Conservation (phyloP, 2,113 vertebrate genomes). For the rat (Rattus norvegicus) region DNA sequence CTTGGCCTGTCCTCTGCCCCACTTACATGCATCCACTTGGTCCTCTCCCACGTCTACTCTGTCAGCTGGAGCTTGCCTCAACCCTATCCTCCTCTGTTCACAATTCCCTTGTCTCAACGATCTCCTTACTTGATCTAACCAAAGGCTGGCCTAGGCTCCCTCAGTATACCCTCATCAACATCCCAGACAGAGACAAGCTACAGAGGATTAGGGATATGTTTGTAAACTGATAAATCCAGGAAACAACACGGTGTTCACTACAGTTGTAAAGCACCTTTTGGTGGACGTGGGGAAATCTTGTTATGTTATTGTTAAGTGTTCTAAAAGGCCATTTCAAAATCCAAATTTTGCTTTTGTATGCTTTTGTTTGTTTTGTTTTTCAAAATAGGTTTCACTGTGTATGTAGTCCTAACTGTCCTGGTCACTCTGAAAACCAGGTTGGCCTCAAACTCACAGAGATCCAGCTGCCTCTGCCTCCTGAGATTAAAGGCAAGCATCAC, state of each 20-base stretch:
- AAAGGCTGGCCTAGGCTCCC: background rate
- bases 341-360: background rate
- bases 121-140: background rate
- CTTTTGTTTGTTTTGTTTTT: background rate
- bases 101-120: background rate
- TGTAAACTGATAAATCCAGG: background rate
- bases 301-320: background rate
- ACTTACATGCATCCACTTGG: background rate
- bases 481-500: no score
- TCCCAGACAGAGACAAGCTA: background rate
- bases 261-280: background rate
- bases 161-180: no score
- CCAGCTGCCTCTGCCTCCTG: no score
- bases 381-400: no score
- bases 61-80: background rate
- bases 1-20: background rate
- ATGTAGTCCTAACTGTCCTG: no score
- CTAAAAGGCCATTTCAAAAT: background rate
- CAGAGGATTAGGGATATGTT: background rate
- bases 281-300: background rate
- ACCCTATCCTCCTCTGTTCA: background rate
- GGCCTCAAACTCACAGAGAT: no score
- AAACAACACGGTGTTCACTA: background rate
- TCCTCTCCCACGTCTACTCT: background rate
- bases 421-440: no score